Conservation (phyloP, 2,113 vertebrate genomes). For the Erythrocercus mccallii region DNA sequence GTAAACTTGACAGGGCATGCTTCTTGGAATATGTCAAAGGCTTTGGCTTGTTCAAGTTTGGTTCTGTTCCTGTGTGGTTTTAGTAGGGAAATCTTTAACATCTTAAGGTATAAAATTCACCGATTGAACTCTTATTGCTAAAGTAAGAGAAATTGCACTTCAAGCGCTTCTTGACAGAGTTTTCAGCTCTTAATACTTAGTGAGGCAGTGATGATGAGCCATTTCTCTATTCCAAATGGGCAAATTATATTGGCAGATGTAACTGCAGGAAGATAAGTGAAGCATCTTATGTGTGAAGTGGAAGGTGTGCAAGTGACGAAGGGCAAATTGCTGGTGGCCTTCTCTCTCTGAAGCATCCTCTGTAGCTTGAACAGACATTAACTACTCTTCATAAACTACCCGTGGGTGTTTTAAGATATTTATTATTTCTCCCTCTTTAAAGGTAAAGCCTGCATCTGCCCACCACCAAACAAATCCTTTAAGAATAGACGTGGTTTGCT, state of each 20-base stretch:
- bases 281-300: constrained; percentile 6
- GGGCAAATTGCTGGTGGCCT: neutral
- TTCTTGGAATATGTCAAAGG: neutral
- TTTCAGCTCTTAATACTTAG: neutral
- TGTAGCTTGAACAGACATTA: constrained; percentile 1
- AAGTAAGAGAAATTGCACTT: neutral
- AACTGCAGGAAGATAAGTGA: neutral
- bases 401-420: constrained; percentile 40
- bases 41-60: neutral
- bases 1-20: neutral
- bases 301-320: neutral
- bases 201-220: neutral
- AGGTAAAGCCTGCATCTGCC: neutral
- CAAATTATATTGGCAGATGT: neutral
- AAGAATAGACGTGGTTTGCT: neutral
- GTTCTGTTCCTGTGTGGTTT: neutral
- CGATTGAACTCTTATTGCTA: neutral
- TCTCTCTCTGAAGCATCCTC: neutral
- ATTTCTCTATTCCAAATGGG: neutral
- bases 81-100: neutral
- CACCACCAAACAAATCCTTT: constrained; percentile 18
- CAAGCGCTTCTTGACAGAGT: neutral
- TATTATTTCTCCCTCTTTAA: constrained; percentile 26
- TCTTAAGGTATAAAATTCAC: neutral
- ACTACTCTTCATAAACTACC: neutral